These are phyloP conservation scores for Macrosiphum euphorbiae DNA, from an alignment of 2,888 invertebrate species.

Conservation along the genomic window DNA sequence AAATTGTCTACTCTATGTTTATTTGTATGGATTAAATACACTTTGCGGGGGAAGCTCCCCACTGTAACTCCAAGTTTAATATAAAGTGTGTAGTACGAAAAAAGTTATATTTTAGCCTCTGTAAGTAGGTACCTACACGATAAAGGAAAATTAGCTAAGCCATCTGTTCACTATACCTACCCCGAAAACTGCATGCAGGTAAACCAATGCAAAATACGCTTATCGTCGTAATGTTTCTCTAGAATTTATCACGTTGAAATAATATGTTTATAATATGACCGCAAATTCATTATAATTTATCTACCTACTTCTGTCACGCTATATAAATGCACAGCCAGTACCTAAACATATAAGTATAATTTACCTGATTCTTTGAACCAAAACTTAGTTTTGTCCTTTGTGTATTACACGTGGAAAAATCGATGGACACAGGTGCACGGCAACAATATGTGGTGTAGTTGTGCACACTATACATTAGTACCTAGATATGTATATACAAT, in stretches of 20 bases:
- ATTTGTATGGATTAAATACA: too few species aligned
- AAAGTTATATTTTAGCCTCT: background rate
- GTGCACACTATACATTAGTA: conserved; percentile 23
- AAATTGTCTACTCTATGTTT: too few species aligned
- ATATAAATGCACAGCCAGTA: background rate
- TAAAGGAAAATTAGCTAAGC: background rate
- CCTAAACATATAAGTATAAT: background rate
- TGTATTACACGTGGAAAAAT: conserved; percentile 18
- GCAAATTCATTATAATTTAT: background rate
- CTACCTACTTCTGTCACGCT: background rate
- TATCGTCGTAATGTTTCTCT: background rate
- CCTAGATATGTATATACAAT: background rate
- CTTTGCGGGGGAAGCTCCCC: too few species aligned
- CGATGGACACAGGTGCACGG: conserved; percentile 35
- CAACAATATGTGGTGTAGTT: background rate
- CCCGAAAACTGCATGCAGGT: background rate
- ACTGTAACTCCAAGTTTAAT: too few species aligned
- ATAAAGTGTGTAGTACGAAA: too few species aligned
- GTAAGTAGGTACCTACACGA: background rate
- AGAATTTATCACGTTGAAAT: background rate
- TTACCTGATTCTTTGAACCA: background rate
- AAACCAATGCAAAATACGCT: background rate
- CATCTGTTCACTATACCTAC: background rate
- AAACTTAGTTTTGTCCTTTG: conserved; percentile 41
- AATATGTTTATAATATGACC: background rate